A percentile compares a stretch with the other conserved stretches of the same genome.
These are phyloP conservation scores for Siderastrea siderea DNA, from an alignment of 92 coral and sea anemone genomes.

Conservation along the genomic window DNA sequence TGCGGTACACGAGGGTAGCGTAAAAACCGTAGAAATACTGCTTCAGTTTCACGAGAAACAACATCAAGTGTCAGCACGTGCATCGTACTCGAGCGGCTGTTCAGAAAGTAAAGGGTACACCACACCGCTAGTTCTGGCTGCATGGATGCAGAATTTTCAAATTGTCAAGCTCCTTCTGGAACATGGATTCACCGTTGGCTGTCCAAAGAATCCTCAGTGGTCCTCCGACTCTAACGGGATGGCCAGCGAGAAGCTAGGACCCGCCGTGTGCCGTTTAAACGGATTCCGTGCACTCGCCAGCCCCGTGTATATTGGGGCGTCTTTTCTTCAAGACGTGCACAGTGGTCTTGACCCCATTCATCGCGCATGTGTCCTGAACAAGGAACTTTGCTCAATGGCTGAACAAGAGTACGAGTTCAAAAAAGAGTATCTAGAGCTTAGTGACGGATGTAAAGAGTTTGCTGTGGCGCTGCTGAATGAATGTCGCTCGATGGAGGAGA, in stretches of 20 bases:
- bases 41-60: constrained; percentile 41
- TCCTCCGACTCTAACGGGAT: constrained; percentile 29
- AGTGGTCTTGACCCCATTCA: constrained; percentile 70
- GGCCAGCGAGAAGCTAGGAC: constrained; percentile 57
- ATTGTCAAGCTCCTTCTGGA: constrained; percentile 71
- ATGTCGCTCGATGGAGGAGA: constrained; percentile 89
- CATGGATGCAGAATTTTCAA: constrained; percentile 75
- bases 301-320: constrained; percentile 74
- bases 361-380: constrained; percentile 78
- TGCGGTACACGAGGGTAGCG: constrained; percentile 61
- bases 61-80: neutral
- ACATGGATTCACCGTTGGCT: constrained; percentile 56
- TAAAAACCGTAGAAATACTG: constrained; percentile 65
- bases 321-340: constrained; percentile 36
- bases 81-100: too few relatives aligned
- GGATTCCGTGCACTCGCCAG: constrained; percentile 77
- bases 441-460: constrained; percentile 80
- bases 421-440: constrained; percentile 75
- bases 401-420: constrained; percentile 36
- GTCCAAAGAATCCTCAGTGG: constrained; percentile 54
- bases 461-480: constrained; percentile 82
- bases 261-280: constrained; percentile 71
- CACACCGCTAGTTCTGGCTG: constrained; percentile 82
- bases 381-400: neutral
- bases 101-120: constrained; percentile 11